These are phyloP conservation scores for Dendrolimus punctatus DNA, from an alignment of 1,140 invertebrate genomes.

Conservation along the genomic window DNA sequence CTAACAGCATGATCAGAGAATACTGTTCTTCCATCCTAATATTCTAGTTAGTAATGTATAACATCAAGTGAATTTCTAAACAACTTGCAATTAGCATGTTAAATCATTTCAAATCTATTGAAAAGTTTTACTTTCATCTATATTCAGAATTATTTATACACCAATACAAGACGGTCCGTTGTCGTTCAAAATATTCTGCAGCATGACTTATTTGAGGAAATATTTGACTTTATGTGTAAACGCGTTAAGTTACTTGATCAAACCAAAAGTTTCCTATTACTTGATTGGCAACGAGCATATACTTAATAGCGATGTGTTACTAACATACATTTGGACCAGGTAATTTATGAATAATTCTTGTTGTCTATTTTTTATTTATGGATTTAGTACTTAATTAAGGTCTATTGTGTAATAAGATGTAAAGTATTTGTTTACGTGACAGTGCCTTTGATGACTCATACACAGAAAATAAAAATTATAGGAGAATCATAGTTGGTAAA, in stretches of 20 bases:
- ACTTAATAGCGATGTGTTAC: slow-evolving; percentile 42
- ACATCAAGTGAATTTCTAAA: too few species aligned
- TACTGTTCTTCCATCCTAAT: too few species aligned
- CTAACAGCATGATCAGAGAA: too few species aligned
- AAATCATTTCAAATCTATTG: not conserved
- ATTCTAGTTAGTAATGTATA: too few species aligned
- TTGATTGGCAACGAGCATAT: slow-evolving; percentile 48
- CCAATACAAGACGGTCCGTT: slow-evolving; percentile 54
- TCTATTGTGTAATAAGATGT: too few species aligned
- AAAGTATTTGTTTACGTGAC: too few species aligned
- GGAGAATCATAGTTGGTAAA: too few species aligned
- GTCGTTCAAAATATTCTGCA: slow-evolving; percentile 60
- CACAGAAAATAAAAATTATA: too few species aligned
- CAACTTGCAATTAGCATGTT: too few species aligned
- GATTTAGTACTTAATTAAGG: too few species aligned
- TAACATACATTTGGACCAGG: slow-evolving; percentile 59
- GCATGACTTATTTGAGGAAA: slow-evolving; percentile 43
- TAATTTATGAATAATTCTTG: slow-evolving; percentile 12
- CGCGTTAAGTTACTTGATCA: slow-evolving; percentile 52
- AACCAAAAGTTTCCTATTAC: slow-evolving; percentile 52
- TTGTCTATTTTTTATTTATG: not conserved
- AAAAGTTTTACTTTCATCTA: not conserved
- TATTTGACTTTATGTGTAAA: slow-evolving; percentile 49
- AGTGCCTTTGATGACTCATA: too few species aligned
- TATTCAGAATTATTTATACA: slow-evolving; percentile 48